Conservation (phyloP, 2,797 vertebrate species). For the Allobates femoralis region DNA sequence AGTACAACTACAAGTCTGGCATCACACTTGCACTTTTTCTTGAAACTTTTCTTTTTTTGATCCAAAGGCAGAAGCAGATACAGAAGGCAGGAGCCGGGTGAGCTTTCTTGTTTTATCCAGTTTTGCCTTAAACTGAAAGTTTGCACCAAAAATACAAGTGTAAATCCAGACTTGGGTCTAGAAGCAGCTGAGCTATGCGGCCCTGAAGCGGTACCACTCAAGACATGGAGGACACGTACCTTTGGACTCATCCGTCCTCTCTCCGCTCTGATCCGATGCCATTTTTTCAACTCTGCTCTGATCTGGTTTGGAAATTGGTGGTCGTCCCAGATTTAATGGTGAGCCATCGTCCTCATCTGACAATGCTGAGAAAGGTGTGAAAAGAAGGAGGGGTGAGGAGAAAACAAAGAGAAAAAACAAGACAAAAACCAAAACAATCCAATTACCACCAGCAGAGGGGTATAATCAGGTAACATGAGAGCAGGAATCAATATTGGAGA, state of each 20-base stretch:
- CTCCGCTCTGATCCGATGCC: conserved; percentile 40
- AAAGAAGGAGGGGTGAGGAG: background rate
- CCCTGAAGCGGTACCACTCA: background rate
- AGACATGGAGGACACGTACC: conserved; percentile 1
- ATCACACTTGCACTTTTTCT: background rate
- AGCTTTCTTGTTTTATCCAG: background rate
- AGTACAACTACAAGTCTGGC: background rate
- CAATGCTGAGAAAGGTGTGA: conserved; percentile 28
- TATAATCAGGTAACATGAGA: background rate
- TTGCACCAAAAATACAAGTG: background rate
- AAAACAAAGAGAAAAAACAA: no score
- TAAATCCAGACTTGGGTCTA: no score
- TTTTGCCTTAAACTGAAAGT: background rate
- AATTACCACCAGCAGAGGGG: background rate
- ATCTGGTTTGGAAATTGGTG: conserved; percentile 5
- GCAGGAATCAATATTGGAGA: background rate
- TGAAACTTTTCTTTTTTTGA: no score
- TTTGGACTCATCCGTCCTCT: conserved; percentile 43
- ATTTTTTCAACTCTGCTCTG: conserved; percentile 33
- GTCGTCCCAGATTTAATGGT: conserved; percentile 31
- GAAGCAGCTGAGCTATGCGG: no score
- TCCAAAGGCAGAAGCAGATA: no score
- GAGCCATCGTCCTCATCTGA: conserved; percentile 53
- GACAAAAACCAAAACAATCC: background rate
- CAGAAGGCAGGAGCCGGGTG: background rate